phyloP scores from a whole-genome alignment of 1,140 invertebrate species.

The Hyles euphorbiae region DNA sequence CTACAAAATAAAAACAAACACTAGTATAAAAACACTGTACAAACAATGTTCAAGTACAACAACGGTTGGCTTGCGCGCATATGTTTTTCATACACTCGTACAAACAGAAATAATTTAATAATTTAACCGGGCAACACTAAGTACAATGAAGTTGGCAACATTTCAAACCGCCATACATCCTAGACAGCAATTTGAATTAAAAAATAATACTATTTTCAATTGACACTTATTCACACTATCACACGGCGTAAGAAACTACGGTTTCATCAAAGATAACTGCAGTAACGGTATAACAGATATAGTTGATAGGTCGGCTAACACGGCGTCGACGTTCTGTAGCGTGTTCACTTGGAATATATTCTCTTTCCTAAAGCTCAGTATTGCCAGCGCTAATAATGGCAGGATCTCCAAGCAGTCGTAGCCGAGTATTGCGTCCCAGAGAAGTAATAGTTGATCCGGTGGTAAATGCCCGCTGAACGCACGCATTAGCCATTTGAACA shows the following conservation, averaged over 20 bases:
- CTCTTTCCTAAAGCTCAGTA: conserved; percentile 93
- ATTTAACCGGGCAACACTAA: too few relatives aligned
- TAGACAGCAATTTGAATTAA: too few relatives aligned
- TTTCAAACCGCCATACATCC: too few relatives aligned
- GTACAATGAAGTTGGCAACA: too few relatives aligned
- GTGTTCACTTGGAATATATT: conserved; percentile 94
- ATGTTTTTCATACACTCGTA: conserved; percentile 1
- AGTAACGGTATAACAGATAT: conserved; percentile 89
- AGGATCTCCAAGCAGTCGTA: conserved; percentile 95
- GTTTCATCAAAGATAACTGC: conserved; percentile 69
- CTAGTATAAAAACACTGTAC: conserved; percentile 43
- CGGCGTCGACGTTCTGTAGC: conserved; percentile 90
- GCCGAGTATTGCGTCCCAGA: conserved; percentile 95
- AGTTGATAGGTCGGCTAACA: conserved; percentile 92
- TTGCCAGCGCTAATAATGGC: conserved; percentile 89
- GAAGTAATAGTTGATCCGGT: conserved; percentile 91
- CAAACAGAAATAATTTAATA: not conserved
- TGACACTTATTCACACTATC: conserved; percentile 1
- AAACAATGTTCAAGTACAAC: conserved; percentile 29
- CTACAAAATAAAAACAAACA: conserved; percentile 45
- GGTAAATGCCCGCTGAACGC: conserved; percentile 95
- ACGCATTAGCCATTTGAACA: conserved; percentile 97
- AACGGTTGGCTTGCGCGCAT: conserved; percentile 16
- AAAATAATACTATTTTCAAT: too few relatives aligned
- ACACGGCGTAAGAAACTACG: conserved; percentile 22